Evolutionary conservation across 1,140 invertebrate species (phyloP).

Genomic region (Matsumurasca onukii): DNA sequence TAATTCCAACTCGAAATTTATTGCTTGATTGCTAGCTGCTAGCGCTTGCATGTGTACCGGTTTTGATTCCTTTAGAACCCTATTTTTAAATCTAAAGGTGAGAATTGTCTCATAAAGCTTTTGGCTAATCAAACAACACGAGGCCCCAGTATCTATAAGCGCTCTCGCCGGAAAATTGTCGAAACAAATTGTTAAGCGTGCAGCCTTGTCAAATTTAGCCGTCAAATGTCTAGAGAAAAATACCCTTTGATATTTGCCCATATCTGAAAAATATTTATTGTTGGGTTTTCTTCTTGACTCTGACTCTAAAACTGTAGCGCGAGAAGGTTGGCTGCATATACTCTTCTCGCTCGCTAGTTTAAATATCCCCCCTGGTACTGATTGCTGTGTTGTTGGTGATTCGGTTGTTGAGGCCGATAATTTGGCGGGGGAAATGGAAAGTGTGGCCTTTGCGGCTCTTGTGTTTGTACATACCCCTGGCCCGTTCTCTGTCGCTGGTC

Average conservation of each 20-base stretch:
- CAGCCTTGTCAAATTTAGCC: neutral
- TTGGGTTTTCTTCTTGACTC: neutral
- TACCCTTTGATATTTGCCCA: neutral
- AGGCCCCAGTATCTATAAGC: neutral
- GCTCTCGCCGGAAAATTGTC: neutral
- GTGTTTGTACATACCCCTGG: neutral
- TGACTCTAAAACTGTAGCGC: neutral
- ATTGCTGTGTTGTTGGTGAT: neutral
- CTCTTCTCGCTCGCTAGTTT: neutral
- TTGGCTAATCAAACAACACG: neutral
- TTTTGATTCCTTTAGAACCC: neutral
- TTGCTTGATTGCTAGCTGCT: neutral
- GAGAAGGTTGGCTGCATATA: neutral
- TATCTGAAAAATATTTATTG: neutral
- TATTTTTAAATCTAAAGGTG: too few species aligned
- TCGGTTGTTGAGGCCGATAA: neutral
- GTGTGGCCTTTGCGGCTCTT: neutral
- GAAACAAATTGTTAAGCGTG: neutral
- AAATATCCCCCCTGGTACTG: neutral
- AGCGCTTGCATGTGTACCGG: neutral
- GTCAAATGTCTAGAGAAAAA: neutral
- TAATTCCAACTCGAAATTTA: neutral
- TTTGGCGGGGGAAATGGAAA: neutral
- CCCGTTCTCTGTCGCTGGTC: neutral
- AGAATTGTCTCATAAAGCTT: neutral